phyloP scores from a whole-genome alignment of 2,797 vertebrate species.

The Heliangelus exortis region DNA sequence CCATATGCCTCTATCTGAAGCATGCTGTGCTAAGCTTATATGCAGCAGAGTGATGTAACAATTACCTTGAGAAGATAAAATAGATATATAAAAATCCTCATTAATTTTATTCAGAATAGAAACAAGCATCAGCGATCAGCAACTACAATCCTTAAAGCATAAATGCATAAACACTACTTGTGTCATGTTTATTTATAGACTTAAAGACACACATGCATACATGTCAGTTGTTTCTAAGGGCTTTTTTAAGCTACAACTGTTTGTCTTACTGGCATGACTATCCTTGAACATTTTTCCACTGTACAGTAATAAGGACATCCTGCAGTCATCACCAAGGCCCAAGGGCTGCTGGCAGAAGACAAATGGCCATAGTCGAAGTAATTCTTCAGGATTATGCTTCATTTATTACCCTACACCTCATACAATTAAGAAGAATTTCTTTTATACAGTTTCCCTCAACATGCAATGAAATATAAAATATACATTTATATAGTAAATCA shows the following conservation, averaged over 20 bases:
- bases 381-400: slow-evolving; percentile 29
- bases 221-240: background rate
- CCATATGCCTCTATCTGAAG: background rate
- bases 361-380: background rate
- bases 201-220: background rate
- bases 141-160: background rate
- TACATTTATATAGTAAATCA: background rate
- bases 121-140: background rate
- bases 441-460: background rate
- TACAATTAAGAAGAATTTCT: slow-evolving; percentile 18
- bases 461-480: slow-evolving; percentile 9
- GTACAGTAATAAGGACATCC: background rate
- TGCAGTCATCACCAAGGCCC: background rate
- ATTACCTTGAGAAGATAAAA: background rate
- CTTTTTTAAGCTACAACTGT: background rate
- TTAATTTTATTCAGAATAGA: background rate
- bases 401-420: background rate
- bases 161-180: background rate
- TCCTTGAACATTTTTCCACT: background rate
- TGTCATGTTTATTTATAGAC: background rate
- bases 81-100: background rate
- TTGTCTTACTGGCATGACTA: background rate
- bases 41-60: background rate
- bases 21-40: background rate
- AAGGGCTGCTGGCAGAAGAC: background rate